Percentiles rank a stretch among this genome's conserved stretches.
Evolutionary conservation across 2,888 invertebrate species (phyloP).

Genomic region (Acleris literana): DNA sequence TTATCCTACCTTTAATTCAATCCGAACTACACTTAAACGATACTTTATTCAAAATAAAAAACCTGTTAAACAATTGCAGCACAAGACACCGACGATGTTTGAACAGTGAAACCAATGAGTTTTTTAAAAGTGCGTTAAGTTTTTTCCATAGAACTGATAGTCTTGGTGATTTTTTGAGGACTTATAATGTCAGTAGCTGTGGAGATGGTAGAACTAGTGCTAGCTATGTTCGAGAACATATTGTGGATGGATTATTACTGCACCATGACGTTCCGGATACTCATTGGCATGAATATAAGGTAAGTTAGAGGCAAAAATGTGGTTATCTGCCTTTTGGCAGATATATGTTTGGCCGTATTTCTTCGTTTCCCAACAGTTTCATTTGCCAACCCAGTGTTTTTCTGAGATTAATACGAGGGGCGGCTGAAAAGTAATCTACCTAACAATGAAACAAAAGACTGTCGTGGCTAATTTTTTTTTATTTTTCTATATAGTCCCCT

Average conservation of each 20-base stretch:
- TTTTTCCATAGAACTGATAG: conserved; percentile 54
- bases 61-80: conserved; percentile 44
- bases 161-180: conserved; percentile 52
- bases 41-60: conserved; percentile 49
- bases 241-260: conserved; percentile 57
- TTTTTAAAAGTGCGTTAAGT: conserved; percentile 49
- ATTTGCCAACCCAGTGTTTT: too few relatives aligned
- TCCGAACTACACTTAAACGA: conserved; percentile 50
- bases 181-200: conserved; percentile 58
- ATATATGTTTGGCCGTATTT: too few relatives aligned
- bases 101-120: conserved; percentile 41
- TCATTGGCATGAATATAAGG: conserved; percentile 76
- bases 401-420: too few relatives aligned
- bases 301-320: conserved; percentile 41
- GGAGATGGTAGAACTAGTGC: conserved; percentile 39
- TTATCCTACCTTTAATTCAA: conserved; percentile 48
- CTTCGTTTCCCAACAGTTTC: too few relatives aligned
- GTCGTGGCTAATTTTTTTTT: too few relatives aligned
- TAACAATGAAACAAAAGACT: too few relatives aligned
- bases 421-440: too few relatives aligned
- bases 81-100: conserved; percentile 46
- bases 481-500: too few relatives aligned
- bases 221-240: conserved; percentile 50
- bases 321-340: too few relatives aligned
- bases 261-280: conserved; percentile 56